phyloP scores from a whole-genome alignment of 2,113 vertebrate species.

The Fulmarus glacialis region DNA sequence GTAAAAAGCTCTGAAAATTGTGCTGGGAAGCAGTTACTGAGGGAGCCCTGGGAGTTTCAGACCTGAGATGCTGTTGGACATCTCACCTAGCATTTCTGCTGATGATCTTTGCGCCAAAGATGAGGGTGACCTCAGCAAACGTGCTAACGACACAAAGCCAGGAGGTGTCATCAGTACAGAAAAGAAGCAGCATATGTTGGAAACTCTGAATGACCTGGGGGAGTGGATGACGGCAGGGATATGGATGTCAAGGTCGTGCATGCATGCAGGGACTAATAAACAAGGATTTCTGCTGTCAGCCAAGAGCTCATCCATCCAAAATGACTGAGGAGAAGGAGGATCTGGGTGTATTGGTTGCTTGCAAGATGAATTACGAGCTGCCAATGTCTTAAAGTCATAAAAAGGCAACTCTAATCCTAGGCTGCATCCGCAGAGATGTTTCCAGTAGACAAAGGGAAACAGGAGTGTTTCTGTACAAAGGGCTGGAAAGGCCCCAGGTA shows the following conservation, averaged over 20 bases:
- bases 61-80: neutral
- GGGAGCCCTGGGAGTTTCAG: neutral
- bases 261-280: neutral
- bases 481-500: accelerated
- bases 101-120: neutral
- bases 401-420: neutral
- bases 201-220: neutral
- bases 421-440: neutral
- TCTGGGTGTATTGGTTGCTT: neutral
- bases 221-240: neutral
- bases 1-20: neutral
- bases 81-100: neutral
- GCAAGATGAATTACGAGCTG: neutral
- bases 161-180: neutral
- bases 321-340: neutral
- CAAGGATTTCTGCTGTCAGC: neutral
- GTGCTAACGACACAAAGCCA: neutral
- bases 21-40: neutral
- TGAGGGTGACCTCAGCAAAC: neutral
- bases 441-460: neutral
- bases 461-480: accelerated
- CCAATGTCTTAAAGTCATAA: neutral
- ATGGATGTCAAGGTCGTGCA: neutral
- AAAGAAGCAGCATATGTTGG: neutral
- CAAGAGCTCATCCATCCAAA: neutral